Base-by-base conservation (phyloP, 2,797 vertebrate genomes). In the Danionella dracula region DNA sequence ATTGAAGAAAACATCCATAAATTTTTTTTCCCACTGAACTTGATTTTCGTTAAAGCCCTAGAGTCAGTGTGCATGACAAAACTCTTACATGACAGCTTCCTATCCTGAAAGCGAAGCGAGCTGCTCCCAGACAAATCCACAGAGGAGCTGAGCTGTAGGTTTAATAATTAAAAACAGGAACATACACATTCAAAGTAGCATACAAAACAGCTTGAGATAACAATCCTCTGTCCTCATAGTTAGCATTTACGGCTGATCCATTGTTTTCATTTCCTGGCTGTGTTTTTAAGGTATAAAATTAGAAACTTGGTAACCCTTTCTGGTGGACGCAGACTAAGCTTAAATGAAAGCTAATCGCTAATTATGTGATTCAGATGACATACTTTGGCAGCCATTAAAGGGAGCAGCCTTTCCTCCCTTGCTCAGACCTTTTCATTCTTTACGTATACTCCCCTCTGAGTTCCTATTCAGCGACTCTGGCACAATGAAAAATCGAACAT, bases 401-500 rank as follows among this genome's bases (percentile, higher is more conserved):
- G 55, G 78, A 78, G 54, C 61, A 55, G 73, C 77, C 74, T 80
- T 77, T 73, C 70, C 72, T 76, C 77, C 60, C 63, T 65, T 67
- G 57, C 66, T 66, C 8, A 55, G 66, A 55, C 72, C 68, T 62
- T 73, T 75, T 70, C 78, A 62, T 73, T 77, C 68, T 71, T 34
- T 15, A 59, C 1, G 0, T 46, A 27, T 27, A 56, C 50, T 56
- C 60, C 63, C 45, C 73, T 74, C 1, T 8, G 61, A 81, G 54
- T 64, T 4, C 76, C 72, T 54, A 80, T 79, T 31, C 3, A 84
- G 75, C 23, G 48, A 35, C 65, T 44, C 5, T 71, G 76, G 59
- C 76, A 66, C 70, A 89, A 86, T 85, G 84, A 87, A 84, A 84
- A 88, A 89, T 80, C 82, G 84, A 85, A 81, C 84, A 83, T 86